A percentile compares a stretch with the other conserved stretches of the same genome.
phyloP scores from a whole-genome alignment of 2,888 invertebrate genomes.

The Amblyjoppa proteus region DNA sequence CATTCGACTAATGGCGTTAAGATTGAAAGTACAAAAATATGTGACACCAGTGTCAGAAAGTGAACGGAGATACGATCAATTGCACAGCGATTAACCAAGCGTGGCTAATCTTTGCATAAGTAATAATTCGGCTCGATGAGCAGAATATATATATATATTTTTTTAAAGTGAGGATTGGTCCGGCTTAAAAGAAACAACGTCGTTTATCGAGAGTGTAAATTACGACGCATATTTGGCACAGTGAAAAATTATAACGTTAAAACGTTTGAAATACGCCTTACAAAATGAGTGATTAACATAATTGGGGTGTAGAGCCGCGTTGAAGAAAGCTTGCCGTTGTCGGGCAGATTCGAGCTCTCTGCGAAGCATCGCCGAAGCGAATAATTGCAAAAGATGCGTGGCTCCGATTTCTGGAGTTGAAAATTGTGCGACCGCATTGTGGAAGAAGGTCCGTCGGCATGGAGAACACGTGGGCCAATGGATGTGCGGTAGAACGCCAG shows the following conservation, averaged over 20 bases:
- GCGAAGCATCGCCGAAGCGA: neutral
- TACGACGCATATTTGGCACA: neutral
- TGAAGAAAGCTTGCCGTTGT: neutral
- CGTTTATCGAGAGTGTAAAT: neutral
- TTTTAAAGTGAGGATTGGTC: neutral
- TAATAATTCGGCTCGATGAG: too few relatives aligned
- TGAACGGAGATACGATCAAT: neutral
- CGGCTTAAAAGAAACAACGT: neutral
- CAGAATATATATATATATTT: neutral
- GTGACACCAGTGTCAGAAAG: neutral
- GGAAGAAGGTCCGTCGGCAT: constrained; percentile 58
- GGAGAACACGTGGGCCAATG: constrained; percentile 75
- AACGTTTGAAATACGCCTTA: neutral
- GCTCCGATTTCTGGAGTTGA: neutral
- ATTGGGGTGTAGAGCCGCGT: neutral
- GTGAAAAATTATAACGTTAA: neutral
- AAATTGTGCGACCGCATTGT: neutral
- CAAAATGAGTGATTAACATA: neutral
- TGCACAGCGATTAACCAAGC: neutral
- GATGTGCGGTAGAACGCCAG: constrained; percentile 71
- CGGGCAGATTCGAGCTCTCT: neutral
- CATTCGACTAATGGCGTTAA: neutral
- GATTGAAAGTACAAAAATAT: neutral
- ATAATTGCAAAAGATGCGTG: constrained; percentile 3
- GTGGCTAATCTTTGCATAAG: neutral